Base-by-base conservation (phyloP, 2,113 vertebrate species). In the Pogona vitticeps region DNA sequence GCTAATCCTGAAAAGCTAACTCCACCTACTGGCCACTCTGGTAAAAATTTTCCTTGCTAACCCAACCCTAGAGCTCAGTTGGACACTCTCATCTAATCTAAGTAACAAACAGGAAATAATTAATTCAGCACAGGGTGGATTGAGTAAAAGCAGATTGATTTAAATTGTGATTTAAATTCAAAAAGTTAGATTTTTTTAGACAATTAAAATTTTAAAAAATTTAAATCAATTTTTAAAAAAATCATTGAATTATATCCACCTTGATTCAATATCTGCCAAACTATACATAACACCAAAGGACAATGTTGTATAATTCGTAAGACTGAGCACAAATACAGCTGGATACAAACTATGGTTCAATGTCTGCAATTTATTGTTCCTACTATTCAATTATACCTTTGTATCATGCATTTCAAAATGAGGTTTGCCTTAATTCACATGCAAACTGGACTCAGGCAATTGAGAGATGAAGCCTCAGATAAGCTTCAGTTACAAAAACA, bases 1-100 rank as follows among this genome's bases (percentile, higher is more conserved):
- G 3, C 3, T 10, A 88, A 88, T 90, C 0, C 26, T 88, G 82
- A 84, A 92, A 93, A 78, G 80, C 63, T 9, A 84, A 83, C 92
- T 87, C 91, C 93, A 91, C 89, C 94, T 91, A 33, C 21, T 86
- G 94, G 91, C 6, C 73, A 59, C 10, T 56, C 31, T 28, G 1
- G 36, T 14, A 84, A 87, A 73, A n/a, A 21, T 78, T 85, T 68
- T 40, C 26, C 26, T 59, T 68, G 42, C 80, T 86, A 70, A 20
- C 40, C 31, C 33, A 80, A 8, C 31, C 15, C 23, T 9, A 23
- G 3, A 36, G 75, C 17, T 26, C 21, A 78, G 28, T 20, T 36
- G 10, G 8, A 18, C 33, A 28, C 46, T 6, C 46, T 76, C n/a
- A 75, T 42, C 18, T 56, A n/a, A 80, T 36, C 31, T 21, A n/a